Conservation (phyloP, 2,888 invertebrate species). For the Cacoxenus indagator region DNA sequence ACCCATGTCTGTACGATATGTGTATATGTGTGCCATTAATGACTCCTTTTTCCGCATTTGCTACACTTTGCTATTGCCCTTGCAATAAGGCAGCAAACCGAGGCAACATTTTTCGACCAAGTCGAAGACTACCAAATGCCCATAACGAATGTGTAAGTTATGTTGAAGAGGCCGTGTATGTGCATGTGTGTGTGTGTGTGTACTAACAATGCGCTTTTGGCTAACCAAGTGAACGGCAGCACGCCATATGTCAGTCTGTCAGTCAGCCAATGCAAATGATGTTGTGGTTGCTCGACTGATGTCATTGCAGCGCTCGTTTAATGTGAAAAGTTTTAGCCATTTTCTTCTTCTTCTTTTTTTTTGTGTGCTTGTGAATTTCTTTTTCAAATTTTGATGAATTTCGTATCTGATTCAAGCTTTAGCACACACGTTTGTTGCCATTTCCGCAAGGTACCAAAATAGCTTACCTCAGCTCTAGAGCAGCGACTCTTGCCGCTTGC, state of each 20-base stretch:
- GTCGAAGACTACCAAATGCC: conserved; percentile 54
- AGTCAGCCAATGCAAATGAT: neutral
- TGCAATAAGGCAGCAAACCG: neutral
- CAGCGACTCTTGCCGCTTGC: conserved; percentile 9
- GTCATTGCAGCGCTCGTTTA: conserved; percentile 33
- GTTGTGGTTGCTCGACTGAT: conserved; percentile 1
- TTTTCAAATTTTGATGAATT: too few relatives aligned
- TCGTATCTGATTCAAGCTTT: neutral
- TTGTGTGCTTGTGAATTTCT: neutral
- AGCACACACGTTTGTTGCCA: neutral
- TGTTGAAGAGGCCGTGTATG: neutral
- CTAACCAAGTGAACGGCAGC: neutral
- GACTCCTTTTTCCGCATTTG: conserved; percentile 49
- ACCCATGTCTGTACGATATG: conserved; percentile 8
- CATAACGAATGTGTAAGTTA: conserved; percentile 55
- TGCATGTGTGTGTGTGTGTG: conserved; percentile 48
- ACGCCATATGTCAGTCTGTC: neutral
- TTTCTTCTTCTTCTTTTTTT: neutral
- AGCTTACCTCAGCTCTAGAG: neutral
- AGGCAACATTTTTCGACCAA: neutral
- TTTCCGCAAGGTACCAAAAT: neutral
- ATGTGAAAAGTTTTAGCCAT: conserved; percentile 50
- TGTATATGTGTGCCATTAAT: conserved; percentile 46
- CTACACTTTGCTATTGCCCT: conserved; percentile 25
- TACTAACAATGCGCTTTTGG: neutral